These are phyloP conservation scores for Bradypus variegatus DNA, from an alignment of 2,797 vertebrate species.

Conservation along the genomic window DNA sequence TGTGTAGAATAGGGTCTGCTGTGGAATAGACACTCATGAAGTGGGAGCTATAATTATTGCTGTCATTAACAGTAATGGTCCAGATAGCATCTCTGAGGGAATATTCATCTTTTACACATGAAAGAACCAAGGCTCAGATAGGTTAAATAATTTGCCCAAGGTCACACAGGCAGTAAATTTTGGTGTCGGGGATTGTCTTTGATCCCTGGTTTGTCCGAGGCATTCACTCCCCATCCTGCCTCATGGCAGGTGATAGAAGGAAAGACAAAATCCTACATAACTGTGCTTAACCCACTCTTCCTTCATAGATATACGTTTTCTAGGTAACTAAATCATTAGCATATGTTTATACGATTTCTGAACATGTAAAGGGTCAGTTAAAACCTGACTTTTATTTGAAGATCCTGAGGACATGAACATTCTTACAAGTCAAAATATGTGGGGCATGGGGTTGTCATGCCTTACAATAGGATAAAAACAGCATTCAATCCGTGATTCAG, in stretches of 20 bases:
- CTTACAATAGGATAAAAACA: neutral
- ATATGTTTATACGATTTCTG: neutral
- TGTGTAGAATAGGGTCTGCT: neutral
- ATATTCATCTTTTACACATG: neutral
- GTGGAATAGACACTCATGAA: neutral
- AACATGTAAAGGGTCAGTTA: neutral
- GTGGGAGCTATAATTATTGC: neutral
- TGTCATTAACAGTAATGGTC: neutral
- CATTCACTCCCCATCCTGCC: neutral
- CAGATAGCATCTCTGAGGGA: neutral
- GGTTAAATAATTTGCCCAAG: neutral
- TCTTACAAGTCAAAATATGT: neutral
- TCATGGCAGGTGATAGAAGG: neutral
- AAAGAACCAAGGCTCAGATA: neutral
- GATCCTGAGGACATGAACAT: neutral
- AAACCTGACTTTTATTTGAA: neutral
- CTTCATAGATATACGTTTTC: neutral
- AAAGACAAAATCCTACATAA: neutral
- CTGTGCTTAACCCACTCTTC: neutral
- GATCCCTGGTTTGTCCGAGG: neutral
- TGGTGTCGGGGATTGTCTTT: neutral
- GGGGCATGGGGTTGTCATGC: fast-evolving
- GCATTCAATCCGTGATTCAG: neutral
- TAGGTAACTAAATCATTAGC: neutral
- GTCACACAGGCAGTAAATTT: neutral